Evolutionary conservation across 2,113 vertebrate species (phyloP), one percentile per base, ranked within the genome.

Genomic region (Cyphomyrus plagiostoma): DNA sequence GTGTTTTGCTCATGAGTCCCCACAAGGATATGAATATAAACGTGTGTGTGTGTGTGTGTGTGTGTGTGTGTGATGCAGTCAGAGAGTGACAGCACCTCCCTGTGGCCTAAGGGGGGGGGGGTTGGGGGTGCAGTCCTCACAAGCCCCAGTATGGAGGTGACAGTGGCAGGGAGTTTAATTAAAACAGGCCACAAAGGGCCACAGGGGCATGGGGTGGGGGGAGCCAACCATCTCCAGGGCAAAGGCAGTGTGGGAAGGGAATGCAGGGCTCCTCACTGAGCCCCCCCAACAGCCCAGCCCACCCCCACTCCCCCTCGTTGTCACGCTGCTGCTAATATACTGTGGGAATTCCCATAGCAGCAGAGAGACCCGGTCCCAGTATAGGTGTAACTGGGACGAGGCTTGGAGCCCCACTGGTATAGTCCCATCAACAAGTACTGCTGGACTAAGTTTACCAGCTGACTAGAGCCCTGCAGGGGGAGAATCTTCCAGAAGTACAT

Each of bases 161-260:
- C 90, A 90, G 90, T 92, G 91, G 96, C 2, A 93, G 92, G 94
- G 93, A 94, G 95, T 97, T 97, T 97, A 97, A 97, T 97, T 97
- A 97, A 97, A 97, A 95, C 94, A 95, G 94, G 93, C 95, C 90
- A 91, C 96, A 97, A 96, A 91, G 45, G 89, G 82, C 53, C 83
- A 86, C 80, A 58, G 52, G 77, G 88, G 83, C 52, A 56, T 39
- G 45, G 52, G 4, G 17, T 89, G 86, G 90, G 91, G 90, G 91
- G 91, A 91, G 89, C 89, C 91, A 89, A 89, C 45, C 90, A 97
- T 98, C 97, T 97, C 97, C 97, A 95, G 96, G 97, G 97, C 96
- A 97, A 97, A 97, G 94, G 96, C 96, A 97, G 97, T 97, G 97
- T 97, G 97, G 97, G 97, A 97, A 98, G 97, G 96, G 97, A 98